Base-by-base conservation (phyloP, 2,797 vertebrate genomes). In the Natrix natrix region DNA sequence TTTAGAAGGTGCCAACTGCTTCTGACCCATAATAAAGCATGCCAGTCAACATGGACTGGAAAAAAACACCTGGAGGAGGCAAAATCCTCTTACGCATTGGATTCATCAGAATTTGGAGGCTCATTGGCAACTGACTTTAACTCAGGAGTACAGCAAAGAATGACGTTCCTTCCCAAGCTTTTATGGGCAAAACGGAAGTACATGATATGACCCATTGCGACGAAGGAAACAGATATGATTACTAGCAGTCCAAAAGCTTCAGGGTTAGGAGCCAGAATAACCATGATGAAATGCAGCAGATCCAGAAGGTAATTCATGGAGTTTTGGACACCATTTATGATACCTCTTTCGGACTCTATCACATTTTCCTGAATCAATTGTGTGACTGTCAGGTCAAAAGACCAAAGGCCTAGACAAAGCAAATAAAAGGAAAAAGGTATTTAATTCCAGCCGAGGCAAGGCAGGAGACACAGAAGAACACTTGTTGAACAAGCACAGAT, bases 271-370 rank as follows among this genome's bases (percentile, higher is more conserved):
- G 99, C 99, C 97, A 99, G 97, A 96, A 99, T 99, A 96, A 99
- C 99, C 99, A 99, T 99, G 98, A 99, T 99, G 98, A 99, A 99
- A 98, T 99, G 99, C 97, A 99, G 97, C 94, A 99, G 98, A 96
- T 99, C 99, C 56, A 99, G 98, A 96, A 99, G 99, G 95, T 99
- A 99, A 97, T 99, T 99, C 99, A 99, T 99, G 97, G 99, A 99
- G 98, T 99, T 99, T 97, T 99, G 99, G 96, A 99, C 99, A 28
- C 99, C 99, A 0, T 99, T 99, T 97, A 99, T 99, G 96, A 99
- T 97, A 87, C 99, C 99, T 96, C 99, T 98, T 98, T 99, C 99
- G 0, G 98, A 99, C 95, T 99, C 99, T 1, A 98, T 97, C 91
- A 99, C 99, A 59, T 99, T 99, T 97, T 99, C 99, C 97, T 99